phyloP scores from a whole-genome alignment of 92 coral and sea anemone genomes.

The Muricea muricata region DNA sequence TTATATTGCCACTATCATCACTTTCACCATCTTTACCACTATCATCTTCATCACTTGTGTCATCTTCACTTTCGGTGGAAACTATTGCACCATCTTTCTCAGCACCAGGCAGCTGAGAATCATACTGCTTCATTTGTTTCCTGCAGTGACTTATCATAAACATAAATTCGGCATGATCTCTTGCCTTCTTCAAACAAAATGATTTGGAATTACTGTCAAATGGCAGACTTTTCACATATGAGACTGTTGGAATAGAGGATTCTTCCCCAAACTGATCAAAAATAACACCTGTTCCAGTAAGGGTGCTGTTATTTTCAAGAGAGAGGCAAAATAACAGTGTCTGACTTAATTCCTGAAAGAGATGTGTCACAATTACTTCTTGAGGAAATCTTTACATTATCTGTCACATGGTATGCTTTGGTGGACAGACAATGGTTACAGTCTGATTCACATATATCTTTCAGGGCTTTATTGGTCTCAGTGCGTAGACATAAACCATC shows the following conservation, averaged over 20 bases:
- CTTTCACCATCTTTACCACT: not conserved
- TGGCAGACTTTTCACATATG: conserved; percentile 23
- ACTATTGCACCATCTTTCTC: not conserved
- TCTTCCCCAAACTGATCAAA: conserved; percentile 65
- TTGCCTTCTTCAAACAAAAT: conserved; percentile 53
- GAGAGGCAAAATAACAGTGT: conserved; percentile 58
- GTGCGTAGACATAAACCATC: conserved; percentile 27
- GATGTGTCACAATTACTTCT: not conserved
- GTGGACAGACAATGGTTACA: conserved; percentile 27
- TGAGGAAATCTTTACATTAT: not conserved
- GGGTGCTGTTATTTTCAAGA: conserved; percentile 60
- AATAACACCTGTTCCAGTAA: conserved; percentile 58
- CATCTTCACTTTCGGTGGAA: conserved; percentile 28
- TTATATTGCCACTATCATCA: not conserved
- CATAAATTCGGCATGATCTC: conserved; percentile 49
- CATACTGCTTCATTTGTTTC: conserved; percentile 30
- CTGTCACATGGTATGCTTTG: not conserved
- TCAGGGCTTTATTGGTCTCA: not conserved
- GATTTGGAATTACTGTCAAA: conserved; percentile 42
- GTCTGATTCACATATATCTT: conserved; percentile 23
- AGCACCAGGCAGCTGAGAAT: conserved; percentile 24
- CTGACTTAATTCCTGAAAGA: conserved; percentile 22
- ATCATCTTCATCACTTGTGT: conserved; percentile 18
- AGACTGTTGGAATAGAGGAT: conserved; percentile 40
- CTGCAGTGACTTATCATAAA: conserved; percentile 24